Evolutionary conservation across 2,888 invertebrate species (phyloP).

Genomic region (Rugalucina vietnamica): DNA sequence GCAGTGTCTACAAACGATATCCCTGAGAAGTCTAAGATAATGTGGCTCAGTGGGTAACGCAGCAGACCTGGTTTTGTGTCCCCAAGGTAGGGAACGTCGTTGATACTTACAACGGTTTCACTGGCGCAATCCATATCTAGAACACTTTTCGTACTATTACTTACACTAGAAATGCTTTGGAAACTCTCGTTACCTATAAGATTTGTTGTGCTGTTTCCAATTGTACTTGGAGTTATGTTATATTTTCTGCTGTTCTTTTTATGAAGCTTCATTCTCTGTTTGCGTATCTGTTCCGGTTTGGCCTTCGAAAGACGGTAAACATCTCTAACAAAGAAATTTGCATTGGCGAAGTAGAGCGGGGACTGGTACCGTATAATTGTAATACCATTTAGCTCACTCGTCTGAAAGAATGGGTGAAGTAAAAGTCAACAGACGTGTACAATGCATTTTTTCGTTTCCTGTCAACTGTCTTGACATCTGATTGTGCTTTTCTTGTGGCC

Average conservation of each 20-base stretch:
- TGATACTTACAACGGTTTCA: too few species aligned
- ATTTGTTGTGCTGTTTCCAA: not conserved
- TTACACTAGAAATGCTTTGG: not conserved
- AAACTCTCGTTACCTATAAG: not conserved
- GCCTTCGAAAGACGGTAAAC: conserved; percentile 77
- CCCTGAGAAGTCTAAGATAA: conserved; percentile 83
- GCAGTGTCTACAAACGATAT: conserved; percentile 81
- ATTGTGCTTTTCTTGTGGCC: too few species aligned
- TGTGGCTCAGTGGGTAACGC: conserved; percentile 67
- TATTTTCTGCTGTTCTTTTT: too few species aligned
- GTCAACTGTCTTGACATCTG: too few species aligned
- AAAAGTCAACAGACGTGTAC: too few species aligned
- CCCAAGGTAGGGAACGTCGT: not conserved
- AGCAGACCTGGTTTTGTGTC: conserved; percentile 8
- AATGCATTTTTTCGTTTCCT: too few species aligned
- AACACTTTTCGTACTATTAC: not conserved
- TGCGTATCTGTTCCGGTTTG: conserved; percentile 76
- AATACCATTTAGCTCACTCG: conserved; percentile 79
- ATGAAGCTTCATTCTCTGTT: too few species aligned
- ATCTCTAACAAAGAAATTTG: conserved; percentile 83
- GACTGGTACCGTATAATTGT: conserved; percentile 84
- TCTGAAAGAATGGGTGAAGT: too few species aligned
- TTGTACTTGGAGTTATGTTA: too few species aligned
- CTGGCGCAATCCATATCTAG: too few species aligned
- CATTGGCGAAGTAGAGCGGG: conserved; percentile 85